Evolutionary conservation across 2,888 invertebrate genomes (phyloP), one percentile per base, ranked within the genome.

Genomic region (Apomyelois bistriatella): DNA sequence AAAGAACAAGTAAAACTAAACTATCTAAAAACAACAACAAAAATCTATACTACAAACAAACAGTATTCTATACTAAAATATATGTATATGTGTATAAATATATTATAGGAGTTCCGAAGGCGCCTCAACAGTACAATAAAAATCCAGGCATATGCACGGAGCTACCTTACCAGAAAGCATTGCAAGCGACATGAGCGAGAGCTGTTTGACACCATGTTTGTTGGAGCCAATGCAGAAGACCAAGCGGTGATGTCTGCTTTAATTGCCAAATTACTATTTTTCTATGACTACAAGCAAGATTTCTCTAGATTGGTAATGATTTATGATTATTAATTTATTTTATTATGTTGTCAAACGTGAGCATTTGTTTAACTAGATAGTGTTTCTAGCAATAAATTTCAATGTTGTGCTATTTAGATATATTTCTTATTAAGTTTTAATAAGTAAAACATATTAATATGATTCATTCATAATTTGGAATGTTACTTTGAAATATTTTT

Each of bases 141-240:
- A 70, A 93, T 98, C 55, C 98, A 98, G 81, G 95, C 96, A 0
- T 94, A 93, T 79, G 93, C 94, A 6, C 90, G 97, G 56, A 95
- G 96, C 62, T 96, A 94, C 66, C 84, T 96, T 17, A 90, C 91
- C 36, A 90, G 96, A 28, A 94, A 94, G 74, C 91, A 92, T 38
- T 91, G 93, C 58, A 95, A 95, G 77, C 90, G 93, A 51, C 75
- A 86, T 54, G 93, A 95, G 69, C 91, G 97, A 49, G 82, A 86
- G 47, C 89, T 93, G 48, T 98, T 96, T 83, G 96, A 97, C 72
- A 84, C 85, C 28, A 86, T 90, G 42, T 90, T 92, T 56, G 87
- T 90, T 42, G 79, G 75, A 47, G 77, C 88, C 53, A 85, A 80
- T 58, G 76, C 79, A 48, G 83, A 90, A 43, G 76, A 93, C 53